Evolutionary conservation across 2,888 invertebrate species (phyloP), one percentile per base, ranked within the genome.

Genomic region (Bembecia ichneumoniformis): DNA sequence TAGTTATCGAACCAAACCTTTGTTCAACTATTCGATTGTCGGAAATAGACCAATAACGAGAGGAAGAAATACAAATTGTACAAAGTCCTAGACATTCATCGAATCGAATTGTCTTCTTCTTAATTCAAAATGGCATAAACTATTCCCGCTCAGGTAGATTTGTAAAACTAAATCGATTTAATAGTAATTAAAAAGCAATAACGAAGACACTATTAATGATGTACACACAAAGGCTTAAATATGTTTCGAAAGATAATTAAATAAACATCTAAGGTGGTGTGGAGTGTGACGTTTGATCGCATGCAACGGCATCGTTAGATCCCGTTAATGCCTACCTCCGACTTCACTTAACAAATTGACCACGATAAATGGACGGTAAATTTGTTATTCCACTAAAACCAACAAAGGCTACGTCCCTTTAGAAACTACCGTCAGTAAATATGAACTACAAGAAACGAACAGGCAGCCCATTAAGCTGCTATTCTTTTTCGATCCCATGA

Each of bases 261-360:
- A 66, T 68, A 67, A 71, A 70, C 64, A 68, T 70, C 64, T 58
- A 57, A 62, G 61, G 61, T 59, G 61, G 54, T 52, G 61, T 46
- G 17, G 57, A 40, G 40, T 40, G 40, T n/a, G 40, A 15, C 13
- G 44, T 15, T 13, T 15, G 52, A 55, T 69, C 52, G 76, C 82
- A 82, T 82, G 82, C 81, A 63, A 82, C 66, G 56, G 53, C 55
- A 73, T 81, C 82, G 71, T 82, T 82, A 82, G 68, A 60, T 59
- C 55, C 55, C 64, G 58, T 65, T 76, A 73, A 77, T 76, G 74
- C 62, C 66, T 69, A 71, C 69, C 64, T 70, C 69, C 64, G 63
- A 71, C 72, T 64, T 69, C 78, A 76, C 77, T 80, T 78, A 79
- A 77, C 74, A 76, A 81, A 81, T 78, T 80, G 78, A 74, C 70